phyloP scores from a whole-genome alignment of 2,888 invertebrate species.

The Tridacna gigas region DNA sequence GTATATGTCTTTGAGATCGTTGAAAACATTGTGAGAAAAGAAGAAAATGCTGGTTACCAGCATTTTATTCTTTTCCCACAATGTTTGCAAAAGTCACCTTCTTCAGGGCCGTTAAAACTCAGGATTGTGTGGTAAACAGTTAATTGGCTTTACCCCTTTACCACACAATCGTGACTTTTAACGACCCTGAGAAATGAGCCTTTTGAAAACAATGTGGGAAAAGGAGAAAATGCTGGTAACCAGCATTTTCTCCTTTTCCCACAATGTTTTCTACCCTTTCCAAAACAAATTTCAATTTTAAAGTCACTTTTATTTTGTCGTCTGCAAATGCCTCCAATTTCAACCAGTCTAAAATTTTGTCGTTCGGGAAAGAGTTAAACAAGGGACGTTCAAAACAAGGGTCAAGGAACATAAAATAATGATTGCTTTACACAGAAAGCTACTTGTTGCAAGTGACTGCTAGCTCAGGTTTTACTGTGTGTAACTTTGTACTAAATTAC shows the following conservation, averaged over 20 bases:
- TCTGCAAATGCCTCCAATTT: too few relatives aligned
- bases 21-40: not conserved
- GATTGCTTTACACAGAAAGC: too few relatives aligned
- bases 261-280: conserved; percentile 1
- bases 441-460: too few relatives aligned
- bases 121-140: not conserved
- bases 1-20: too few relatives aligned
- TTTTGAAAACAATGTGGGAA: not conserved
- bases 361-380: too few relatives aligned
- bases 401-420: too few relatives aligned
- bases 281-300: too few relatives aligned
- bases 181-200: not conserved
- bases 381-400: too few relatives aligned
- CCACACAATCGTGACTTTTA: not conserved
- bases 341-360: too few relatives aligned
- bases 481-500: too few relatives aligned
- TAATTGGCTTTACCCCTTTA: not conserved
- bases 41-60: not conserved
- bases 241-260: not conserved
- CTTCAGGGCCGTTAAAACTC: not conserved
- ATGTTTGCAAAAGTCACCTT: not conserved
- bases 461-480: too few relatives aligned
- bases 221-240: not conserved
- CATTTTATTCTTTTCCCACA: not conserved
- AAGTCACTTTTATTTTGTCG: too few relatives aligned